Evolutionary conservation across 1,140 invertebrate genomes (phyloP).

Genomic region (Lepidurus apus): DNA sequence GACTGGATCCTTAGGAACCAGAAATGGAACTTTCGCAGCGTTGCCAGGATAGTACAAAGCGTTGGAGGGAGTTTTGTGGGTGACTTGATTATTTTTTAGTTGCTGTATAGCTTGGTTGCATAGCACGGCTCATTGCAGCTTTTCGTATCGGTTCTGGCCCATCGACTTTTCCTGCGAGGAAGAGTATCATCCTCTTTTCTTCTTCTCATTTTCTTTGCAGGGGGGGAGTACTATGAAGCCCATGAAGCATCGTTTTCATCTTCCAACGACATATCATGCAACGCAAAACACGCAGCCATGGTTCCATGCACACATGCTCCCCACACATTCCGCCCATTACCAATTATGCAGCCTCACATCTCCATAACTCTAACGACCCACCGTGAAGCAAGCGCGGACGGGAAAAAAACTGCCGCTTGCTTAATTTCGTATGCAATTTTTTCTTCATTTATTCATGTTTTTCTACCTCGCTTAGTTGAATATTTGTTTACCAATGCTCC

Average conservation of each 20-base stretch:
- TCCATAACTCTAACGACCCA: conserved; percentile 17
- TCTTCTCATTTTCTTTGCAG: background rate
- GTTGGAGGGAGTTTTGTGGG: background rate
- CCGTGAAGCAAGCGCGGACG: conserved; percentile 1
- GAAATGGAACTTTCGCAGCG: background rate
- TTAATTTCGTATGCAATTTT: background rate
- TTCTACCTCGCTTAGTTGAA: background rate
- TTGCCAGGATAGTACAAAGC: background rate
- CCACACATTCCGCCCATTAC: conserved; percentile 17
- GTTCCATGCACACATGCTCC: conserved; percentile 4
- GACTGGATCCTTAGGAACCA: background rate
- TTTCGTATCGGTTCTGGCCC: conserved; percentile 17
- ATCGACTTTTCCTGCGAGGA: conserved; percentile 2
- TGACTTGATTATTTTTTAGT: background rate
- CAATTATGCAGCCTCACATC: conserved; percentile 21
- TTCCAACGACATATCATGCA: conserved; percentile 19
- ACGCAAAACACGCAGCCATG: conserved; percentile 13
- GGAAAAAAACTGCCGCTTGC: background rate
- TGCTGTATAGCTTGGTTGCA: conserved; percentile 3
- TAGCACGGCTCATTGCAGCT: conserved; percentile 3
- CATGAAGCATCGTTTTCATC: conserved; percentile 14
- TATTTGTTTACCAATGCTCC: background rate
- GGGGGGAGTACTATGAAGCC: background rate
- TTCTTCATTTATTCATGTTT: background rate
- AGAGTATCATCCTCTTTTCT: background rate